phyloP scores from a whole-genome alignment of 2,113 vertebrate species.

The Elephantulus edwardii region DNA sequence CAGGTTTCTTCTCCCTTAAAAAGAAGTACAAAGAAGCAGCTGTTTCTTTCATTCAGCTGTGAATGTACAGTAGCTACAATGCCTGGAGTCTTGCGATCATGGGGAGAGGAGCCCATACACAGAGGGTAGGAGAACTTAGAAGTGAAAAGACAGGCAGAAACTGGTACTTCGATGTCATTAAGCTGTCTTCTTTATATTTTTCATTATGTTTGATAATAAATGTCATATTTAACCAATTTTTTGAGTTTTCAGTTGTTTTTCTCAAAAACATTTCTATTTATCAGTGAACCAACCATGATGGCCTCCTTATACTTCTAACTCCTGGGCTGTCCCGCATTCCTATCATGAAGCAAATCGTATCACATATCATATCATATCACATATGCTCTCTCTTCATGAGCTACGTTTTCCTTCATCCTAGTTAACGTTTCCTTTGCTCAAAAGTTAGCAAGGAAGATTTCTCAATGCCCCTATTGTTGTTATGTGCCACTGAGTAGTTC shows the following conservation, averaged over 20 bases:
- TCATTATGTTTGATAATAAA: conserved; percentile 11
- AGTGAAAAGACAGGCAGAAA: not conserved
- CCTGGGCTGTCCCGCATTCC: not conserved
- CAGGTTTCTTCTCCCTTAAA: not conserved
- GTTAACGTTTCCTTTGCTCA: not conserved
- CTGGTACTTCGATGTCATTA: not conserved
- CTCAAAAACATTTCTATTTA: not conserved
- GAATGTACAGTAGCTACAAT: not conserved
- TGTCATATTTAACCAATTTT: not conserved
- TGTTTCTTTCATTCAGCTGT: not conserved
- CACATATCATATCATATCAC: no score
- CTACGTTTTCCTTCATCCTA: not conserved
- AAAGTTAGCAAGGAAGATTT: not conserved
- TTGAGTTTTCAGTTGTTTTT: not conserved
- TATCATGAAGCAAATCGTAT: not conserved
- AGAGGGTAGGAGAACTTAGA: not conserved
- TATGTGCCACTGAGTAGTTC: no score
- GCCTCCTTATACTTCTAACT: not conserved
- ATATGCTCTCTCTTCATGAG: not conserved
- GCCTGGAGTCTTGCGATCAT: not conserved
- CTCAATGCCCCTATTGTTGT: no score
- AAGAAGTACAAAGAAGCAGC: not conserved
- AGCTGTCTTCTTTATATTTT: not conserved
- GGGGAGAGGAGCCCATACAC: not conserved
- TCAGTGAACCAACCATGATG: not conserved